These are phyloP conservation scores for Botia kubotai DNA, from an alignment of 2,797 vertebrate genomes.

Conservation along the genomic window DNA sequence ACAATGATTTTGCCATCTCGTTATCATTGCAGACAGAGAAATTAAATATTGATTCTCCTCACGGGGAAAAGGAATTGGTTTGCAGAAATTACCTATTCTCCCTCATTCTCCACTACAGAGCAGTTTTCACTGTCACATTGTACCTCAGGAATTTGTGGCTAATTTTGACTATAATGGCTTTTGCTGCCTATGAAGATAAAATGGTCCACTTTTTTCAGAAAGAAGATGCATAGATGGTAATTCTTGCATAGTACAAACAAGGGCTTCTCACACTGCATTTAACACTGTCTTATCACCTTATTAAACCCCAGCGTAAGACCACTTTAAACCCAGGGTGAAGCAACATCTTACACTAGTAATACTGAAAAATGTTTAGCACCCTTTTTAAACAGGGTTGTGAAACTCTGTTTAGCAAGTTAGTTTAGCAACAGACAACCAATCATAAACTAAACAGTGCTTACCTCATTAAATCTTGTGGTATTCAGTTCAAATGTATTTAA, in stretches of 20 bases:
- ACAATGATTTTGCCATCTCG: slow-evolving; percentile 72
- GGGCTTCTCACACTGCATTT: neutral
- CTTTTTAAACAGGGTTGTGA: neutral
- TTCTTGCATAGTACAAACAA: neutral
- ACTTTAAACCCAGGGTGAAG: neutral
- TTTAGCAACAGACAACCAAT: neutral
- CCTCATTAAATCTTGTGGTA: too few relatives aligned
- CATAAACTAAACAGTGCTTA: too few relatives aligned
- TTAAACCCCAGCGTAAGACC: neutral
- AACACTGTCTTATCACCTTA: neutral
- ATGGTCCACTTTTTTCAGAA: slow-evolving; percentile 29
- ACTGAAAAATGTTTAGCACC: neutral
- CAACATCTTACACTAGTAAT: neutral
- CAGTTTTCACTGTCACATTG: slow-evolving; percentile 43
- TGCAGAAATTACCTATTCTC: slow-evolving; percentile 67
- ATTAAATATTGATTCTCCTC: slow-evolving; percentile 80
- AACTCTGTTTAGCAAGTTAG: neutral
- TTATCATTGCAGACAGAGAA: slow-evolving; percentile 79
- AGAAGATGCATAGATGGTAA: slow-evolving; percentile 18
- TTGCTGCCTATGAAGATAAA: slow-evolving; percentile 40
- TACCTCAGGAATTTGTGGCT: slow-evolving; percentile 58
- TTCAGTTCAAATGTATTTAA: too few relatives aligned
- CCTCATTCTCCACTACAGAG: slow-evolving; percentile 54
- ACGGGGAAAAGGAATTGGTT: slow-evolving; percentile 59
- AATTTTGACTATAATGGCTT: slow-evolving; percentile 54